Evolutionary conservation across 2,888 invertebrate genomes (phyloP).

Genomic region (Folsomia manolachei): DNA sequence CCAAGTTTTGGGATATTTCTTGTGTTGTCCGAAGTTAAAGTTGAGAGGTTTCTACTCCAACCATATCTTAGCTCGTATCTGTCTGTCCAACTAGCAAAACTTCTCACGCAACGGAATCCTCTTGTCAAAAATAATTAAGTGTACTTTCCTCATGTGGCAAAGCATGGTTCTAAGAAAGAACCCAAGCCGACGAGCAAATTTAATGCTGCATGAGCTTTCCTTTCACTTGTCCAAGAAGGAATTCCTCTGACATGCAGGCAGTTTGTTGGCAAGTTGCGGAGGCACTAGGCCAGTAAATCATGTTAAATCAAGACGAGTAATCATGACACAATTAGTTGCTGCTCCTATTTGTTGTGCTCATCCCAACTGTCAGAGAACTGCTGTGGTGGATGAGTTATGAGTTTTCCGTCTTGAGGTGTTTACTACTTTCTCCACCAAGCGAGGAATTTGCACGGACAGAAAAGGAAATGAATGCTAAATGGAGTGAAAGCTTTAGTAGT

Average conservation of each 20-base stretch:
- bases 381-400: neutral
- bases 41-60: neutral
- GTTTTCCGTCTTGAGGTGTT: neutral
- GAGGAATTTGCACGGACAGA: neutral
- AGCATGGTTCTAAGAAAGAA: neutral
- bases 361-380: slow-evolving; percentile 1
- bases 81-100: neutral
- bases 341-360: neutral
- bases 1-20: too few species aligned
- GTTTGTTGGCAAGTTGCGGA: neutral
- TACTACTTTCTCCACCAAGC: slow-evolving; percentile 1
- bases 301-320: slow-evolving; percentile 28
- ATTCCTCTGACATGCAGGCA: neutral
- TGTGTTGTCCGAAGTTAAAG: too few species aligned
- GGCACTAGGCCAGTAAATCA: slow-evolving; percentile 9
- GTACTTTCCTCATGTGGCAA: neutral
- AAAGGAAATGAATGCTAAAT: neutral
- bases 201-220: too few species aligned
- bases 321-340: slow-evolving; percentile 40
- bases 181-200: neutral
- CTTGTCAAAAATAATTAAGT: slow-evolving; percentile 22
- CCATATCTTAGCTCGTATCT: neutral
- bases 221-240: slow-evolving; percentile 1
- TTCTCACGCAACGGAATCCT: neutral
- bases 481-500: neutral